Evolutionary conservation across 2,113 vertebrate species (phyloP).

Genomic region (Mystacornis crossleyi): DNA sequence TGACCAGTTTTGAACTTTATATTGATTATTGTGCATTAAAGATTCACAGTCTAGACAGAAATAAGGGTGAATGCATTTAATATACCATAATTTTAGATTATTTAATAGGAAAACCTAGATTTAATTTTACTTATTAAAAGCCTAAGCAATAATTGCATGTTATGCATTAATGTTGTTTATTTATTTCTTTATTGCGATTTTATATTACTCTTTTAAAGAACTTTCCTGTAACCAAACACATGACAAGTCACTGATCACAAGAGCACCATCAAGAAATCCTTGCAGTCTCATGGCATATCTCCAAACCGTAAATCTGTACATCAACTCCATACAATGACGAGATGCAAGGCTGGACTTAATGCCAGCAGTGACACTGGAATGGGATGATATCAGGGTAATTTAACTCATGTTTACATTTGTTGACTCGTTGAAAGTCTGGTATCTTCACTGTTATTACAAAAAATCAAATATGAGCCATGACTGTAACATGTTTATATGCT

Average conservation of each 20-base stretch:
- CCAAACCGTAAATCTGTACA: neutral
- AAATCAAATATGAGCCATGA: neutral
- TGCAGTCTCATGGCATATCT: neutral
- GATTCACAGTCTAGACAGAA: neutral
- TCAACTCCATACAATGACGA: neutral
- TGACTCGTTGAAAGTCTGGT: neutral
- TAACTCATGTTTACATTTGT: neutral
- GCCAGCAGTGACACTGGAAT: neutral
- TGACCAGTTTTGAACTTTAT: neutral
- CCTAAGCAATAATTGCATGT: neutral
- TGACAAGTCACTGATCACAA: neutral
- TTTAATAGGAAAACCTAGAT: neutral
- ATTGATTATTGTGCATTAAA: neutral
- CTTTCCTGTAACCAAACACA: neutral
- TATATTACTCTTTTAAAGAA: neutral
- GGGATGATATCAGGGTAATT: neutral
- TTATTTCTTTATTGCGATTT: conserved; percentile 12
- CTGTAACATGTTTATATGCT: neutral
- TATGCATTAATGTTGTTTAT: neutral
- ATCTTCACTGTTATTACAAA: neutral
- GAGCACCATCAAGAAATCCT: neutral
- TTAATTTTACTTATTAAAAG: conserved; percentile 9
- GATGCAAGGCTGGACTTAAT: neutral
- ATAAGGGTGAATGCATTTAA: neutral
- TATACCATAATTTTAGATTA: neutral